phyloP scores from a whole-genome alignment of 2,113 vertebrate genomes.

The Lophochroa leadbeateri region DNA sequence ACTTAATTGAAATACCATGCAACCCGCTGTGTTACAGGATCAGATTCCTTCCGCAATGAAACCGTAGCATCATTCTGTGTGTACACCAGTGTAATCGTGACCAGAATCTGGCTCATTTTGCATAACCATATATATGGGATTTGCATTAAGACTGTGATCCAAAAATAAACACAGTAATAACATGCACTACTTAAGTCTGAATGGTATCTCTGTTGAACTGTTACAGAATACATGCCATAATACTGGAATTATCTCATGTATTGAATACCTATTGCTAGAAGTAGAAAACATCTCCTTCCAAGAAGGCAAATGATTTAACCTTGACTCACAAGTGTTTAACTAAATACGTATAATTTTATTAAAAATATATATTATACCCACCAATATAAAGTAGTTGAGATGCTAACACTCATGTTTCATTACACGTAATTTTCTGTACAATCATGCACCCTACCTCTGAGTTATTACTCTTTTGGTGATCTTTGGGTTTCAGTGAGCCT shows the following conservation, averaged over 20 bases:
- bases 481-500: background rate
- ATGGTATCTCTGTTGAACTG: background rate
- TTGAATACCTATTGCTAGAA: background rate
- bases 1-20: constrained; percentile 1
- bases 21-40: background rate
- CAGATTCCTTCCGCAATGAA: constrained; percentile 8
- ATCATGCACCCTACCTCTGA: background rate
- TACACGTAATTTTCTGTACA: background rate
- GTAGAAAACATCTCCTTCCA: background rate
- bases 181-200: background rate
- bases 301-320: background rate
- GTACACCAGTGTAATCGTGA: background rate
- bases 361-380: background rate
- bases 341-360: background rate
- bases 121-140: constrained; percentile 9
- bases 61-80: background rate
- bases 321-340: background rate
- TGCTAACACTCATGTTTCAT: background rate
- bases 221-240: background rate
- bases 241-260: background rate
- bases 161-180: constrained; percentile 11
- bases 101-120: constrained; percentile 26
- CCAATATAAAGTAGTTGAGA: background rate
- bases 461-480: background rate
- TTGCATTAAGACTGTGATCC: constrained; percentile 9